A percentile compares a stretch with the other conserved stretches of the same genome.
These are phyloP conservation scores for Schizopygopsis malacanthus DNA, from an alignment of 2,797 vertebrate genomes.

Conservation along the genomic window DNA sequence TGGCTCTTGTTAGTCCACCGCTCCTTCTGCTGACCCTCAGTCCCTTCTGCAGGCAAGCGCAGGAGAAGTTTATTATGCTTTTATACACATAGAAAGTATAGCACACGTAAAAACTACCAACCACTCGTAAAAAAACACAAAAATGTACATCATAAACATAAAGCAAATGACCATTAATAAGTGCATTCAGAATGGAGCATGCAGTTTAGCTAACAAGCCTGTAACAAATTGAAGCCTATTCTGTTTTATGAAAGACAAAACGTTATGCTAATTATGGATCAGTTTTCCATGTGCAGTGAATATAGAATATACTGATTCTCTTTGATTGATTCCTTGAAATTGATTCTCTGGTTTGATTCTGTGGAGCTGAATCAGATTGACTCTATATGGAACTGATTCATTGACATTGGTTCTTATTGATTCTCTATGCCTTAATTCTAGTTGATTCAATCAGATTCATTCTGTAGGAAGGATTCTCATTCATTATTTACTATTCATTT, in stretches of 20 bases:
- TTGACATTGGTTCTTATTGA: not conserved
- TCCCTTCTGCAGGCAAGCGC: not conserved
- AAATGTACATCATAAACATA: not conserved
- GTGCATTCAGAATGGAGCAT: not conserved
- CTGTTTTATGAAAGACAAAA: not conserved
- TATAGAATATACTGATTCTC: not conserved
- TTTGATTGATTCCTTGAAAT: not conserved
- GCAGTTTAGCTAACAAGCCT: not conserved
- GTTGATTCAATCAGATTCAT: not conserved
- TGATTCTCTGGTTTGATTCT: not conserved
- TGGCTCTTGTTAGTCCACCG: not conserved
- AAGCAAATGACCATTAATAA: not conserved
- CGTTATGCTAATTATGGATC: not conserved
- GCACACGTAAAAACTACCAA: not conserved
- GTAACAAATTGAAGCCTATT: not conserved
- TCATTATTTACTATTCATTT: not conserved
- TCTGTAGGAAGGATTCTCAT: not conserved
- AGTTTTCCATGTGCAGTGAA: not conserved
- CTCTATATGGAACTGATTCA: not conserved
- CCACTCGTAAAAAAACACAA: not conserved
- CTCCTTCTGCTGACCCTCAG: constrained; percentile 7
- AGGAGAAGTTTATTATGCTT: not conserved
- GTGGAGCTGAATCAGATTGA: not conserved
- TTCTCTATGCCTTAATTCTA: not conserved
- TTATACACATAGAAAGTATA: not conserved